Evolutionary conservation across 1,140 invertebrate species (phyloP).

Genomic region (Hylyphantes graminicola): DNA sequence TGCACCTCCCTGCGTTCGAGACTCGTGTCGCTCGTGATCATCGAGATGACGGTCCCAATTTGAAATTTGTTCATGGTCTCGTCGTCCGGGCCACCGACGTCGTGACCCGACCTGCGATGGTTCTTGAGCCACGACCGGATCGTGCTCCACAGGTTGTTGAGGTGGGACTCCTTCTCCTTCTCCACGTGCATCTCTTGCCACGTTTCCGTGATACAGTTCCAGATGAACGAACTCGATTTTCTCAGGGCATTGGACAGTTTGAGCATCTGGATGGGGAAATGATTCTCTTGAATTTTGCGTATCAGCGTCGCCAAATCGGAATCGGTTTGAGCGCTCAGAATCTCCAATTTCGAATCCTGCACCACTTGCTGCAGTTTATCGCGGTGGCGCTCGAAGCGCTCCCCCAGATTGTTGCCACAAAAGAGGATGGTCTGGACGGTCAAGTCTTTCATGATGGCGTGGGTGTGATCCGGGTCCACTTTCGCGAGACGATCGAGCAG

Average conservation of each 20-base stretch:
- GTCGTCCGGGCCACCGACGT: neutral
- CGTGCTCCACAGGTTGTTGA: neutral
- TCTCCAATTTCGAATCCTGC: neutral
- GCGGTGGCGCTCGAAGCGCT: neutral
- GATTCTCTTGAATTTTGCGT: neutral
- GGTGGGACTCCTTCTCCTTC: neutral
- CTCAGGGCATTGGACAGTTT: neutral
- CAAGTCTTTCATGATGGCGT: neutral
- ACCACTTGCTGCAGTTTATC: slow-evolving; percentile 20
- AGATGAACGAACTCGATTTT: neutral
- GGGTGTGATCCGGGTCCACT: neutral
- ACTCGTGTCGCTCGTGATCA: slow-evolving; percentile 2
- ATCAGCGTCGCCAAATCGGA: neutral
- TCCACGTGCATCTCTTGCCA: slow-evolving; percentile 16
- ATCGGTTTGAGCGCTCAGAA: neutral
- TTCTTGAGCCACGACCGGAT: neutral
- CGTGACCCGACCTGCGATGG: neutral
- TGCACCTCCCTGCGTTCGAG: slow-evolving; percentile 7
- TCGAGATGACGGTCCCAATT: neutral
- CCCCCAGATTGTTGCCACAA: slow-evolving; percentile 9
- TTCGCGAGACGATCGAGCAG: neutral
- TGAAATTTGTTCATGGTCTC: neutral
- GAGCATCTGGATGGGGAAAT: slow-evolving; percentile 3
- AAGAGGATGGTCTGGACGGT: neutral
- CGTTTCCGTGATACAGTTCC: slow-evolving; percentile 18